These are phyloP conservation scores for Palaemon carinicauda DNA, from an alignment of 1,140 invertebrate genomes.

Conservation along the genomic window DNA sequence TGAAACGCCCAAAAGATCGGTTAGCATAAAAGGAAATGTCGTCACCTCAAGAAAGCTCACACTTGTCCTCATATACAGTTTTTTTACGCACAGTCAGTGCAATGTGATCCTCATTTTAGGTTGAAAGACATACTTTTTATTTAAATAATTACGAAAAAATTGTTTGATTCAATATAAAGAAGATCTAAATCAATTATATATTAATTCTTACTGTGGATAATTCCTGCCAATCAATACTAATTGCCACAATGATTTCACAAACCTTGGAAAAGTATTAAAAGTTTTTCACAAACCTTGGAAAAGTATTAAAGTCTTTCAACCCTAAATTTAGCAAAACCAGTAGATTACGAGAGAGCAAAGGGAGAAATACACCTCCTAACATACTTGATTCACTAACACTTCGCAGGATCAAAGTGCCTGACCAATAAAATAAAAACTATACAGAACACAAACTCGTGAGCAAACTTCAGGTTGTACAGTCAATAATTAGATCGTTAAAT, in stretches of 20 bases:
- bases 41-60: background rate
- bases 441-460: too few species aligned
- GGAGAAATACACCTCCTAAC: conserved; percentile 45
- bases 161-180: too few species aligned
- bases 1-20: conserved; percentile 64
- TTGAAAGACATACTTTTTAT: too few species aligned
- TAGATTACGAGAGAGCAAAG: conserved; percentile 35
- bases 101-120: too few species aligned
- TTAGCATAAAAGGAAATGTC: background rate
- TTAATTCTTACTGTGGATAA: too few species aligned
- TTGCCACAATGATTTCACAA: background rate
- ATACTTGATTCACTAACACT: background rate
- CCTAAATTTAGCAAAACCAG: conserved; percentile 9
- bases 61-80: background rate
- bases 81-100: background rate
- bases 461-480: too few species aligned
- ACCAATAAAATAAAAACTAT: background rate
- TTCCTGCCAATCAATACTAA: too few species aligned
- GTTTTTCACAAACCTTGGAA: background rate
- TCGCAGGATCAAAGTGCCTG: background rate
- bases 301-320: too few species aligned
- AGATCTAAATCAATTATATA: too few species aligned
- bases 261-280: background rate
- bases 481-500: too few species aligned
- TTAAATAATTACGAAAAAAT: too few species aligned